Evolutionary conservation across 2,113 vertebrate genomes (phyloP).

Genomic region (Ellobius talpinus): DNA sequence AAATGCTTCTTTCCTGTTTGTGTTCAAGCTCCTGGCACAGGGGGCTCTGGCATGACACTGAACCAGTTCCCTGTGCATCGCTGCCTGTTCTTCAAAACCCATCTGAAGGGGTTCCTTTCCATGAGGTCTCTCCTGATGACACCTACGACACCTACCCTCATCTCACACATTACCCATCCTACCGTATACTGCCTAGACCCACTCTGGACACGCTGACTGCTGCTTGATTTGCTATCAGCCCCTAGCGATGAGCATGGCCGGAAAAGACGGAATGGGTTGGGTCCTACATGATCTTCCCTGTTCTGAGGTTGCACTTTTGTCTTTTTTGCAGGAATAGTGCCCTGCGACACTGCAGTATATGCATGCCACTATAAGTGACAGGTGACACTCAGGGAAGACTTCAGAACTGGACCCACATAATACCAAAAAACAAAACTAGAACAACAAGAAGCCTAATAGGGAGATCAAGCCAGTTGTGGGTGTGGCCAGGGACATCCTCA

Average conservation of each 20-base stretch:
- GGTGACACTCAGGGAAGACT: background rate
- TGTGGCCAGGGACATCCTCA: background rate
- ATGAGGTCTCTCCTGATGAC: background rate
- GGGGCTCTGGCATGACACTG: background rate
- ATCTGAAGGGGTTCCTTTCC: background rate
- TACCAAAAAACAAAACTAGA: background rate
- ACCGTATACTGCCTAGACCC: background rate
- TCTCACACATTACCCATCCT: background rate
- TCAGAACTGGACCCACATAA: background rate
- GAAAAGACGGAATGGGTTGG: background rate
- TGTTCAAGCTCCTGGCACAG: background rate
- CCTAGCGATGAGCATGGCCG: background rate
- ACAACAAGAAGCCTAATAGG: background rate
- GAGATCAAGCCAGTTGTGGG: background rate
- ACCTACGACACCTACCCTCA: background rate
- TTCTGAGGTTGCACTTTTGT: background rate
- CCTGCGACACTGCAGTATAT: rapidly evolving
- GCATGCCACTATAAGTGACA: no score
- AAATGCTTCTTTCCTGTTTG: background rate
- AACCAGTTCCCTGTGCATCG: background rate
- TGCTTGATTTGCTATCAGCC: background rate
- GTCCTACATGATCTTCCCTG: background rate
- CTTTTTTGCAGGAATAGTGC: background rate
- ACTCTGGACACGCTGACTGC: background rate
- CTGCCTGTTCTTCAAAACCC: background rate